Conservation (phyloP, 2,797 vertebrate species). For the Hephaestus fuliginosus region DNA sequence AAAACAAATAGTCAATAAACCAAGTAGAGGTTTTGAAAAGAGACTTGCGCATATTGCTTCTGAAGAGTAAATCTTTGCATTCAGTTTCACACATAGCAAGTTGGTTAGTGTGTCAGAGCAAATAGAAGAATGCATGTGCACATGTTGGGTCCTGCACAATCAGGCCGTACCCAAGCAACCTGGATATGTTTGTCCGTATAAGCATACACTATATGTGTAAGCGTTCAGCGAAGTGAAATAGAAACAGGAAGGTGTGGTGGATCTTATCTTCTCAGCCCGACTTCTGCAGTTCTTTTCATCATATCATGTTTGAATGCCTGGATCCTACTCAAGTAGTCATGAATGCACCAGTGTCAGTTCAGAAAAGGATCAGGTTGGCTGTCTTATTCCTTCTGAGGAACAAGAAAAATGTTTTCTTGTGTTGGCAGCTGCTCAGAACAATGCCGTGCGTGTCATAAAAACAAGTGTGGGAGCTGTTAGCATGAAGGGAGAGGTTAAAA, state of each 20-base stretch:
- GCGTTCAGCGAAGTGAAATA: background rate
- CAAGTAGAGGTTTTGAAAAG: background rate
- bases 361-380: constrained; percentile 11
- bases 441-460: constrained; percentile 8
- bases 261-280: constrained; percentile 48
- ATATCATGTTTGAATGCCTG: constrained; percentile 28
- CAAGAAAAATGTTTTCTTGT: constrained; percentile 29
- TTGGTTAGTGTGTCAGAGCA: background rate
- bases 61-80: background rate
- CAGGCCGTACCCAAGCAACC: background rate
- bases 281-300: constrained; percentile 30
- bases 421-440: constrained; percentile 41
- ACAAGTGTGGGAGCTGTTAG: constrained; percentile 25
- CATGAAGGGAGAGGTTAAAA: constrained; percentile 4
- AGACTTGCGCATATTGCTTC: background rate
- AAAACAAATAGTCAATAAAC: constrained; percentile 34
- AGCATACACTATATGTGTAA: background rate
- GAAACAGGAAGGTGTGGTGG: constrained; percentile 41
- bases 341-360: constrained; percentile 22
- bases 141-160: background rate
- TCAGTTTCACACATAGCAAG: background rate
- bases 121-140: background rate
- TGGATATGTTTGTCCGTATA: background rate
- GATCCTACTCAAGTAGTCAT: constrained; percentile 28
- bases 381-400: constrained; percentile 14